These are phyloP conservation scores for Cheilosia urbana DNA, from an alignment of 2,888 invertebrate genomes.

Conservation along the genomic window DNA sequence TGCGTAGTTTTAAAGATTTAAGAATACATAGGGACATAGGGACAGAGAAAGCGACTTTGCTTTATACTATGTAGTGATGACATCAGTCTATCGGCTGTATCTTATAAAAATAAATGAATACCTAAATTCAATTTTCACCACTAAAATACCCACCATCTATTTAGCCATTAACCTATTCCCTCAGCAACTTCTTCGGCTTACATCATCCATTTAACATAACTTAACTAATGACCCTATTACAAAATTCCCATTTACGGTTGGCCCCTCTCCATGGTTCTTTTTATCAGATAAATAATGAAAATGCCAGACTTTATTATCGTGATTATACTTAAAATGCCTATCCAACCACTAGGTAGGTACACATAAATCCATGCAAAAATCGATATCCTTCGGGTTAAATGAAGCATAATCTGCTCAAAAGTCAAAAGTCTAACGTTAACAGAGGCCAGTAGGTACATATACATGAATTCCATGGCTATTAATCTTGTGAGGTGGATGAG, in stretches of 20 bases:
- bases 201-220: constrained; percentile 55
- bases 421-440: constrained; percentile 33
- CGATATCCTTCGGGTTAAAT: constrained; percentile 56
- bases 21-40: too few species aligned
- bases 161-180: too few species aligned
- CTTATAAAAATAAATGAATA: too few species aligned
- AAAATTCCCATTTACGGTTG: constrained; percentile 36
- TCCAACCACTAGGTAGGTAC: background rate
- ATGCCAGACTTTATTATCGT: constrained; percentile 69
- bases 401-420: constrained; percentile 53
- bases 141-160: too few species aligned
- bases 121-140: too few species aligned
- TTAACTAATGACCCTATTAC: constrained; percentile 56
- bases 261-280: constrained; percentile 13
- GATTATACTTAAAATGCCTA: constrained; percentile 54
- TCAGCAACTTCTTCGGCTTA: background rate
- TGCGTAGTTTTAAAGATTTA: too few species aligned
- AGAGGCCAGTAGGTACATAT: background rate
- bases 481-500: constrained; percentile 11
- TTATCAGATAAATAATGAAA: constrained; percentile 61
- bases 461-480: constrained; percentile 11
- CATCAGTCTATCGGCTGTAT: too few species aligned
- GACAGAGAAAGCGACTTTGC: too few species aligned
- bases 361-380: constrained; percentile 47
- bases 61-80: too few species aligned